phyloP scores from a whole-genome alignment of 2,888 invertebrate genomes.

The Pantelozetes paolii region DNA sequence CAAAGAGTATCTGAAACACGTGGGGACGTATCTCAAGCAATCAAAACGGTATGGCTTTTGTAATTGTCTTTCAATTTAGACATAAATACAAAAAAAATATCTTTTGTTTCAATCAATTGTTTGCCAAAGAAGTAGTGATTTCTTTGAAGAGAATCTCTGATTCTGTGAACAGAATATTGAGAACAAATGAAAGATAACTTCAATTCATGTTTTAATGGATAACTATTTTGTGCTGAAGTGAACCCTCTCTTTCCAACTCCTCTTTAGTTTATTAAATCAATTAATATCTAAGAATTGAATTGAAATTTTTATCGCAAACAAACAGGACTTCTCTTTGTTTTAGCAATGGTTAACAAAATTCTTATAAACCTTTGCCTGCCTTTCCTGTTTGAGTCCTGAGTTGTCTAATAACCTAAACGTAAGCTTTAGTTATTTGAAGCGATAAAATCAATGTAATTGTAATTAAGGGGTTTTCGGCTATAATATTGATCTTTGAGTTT shows the following conservation, averaged over 20 bases:
- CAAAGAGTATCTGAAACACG: constrained; percentile 19
- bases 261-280: not conserved
- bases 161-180: too few relatives aligned
- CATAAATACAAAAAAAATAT: too few relatives aligned
- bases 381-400: not conserved
- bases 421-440: constrained; percentile 33
- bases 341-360: not conserved
- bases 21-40: not conserved
- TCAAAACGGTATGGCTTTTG: not conserved
- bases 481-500: not conserved
- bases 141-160: too few relatives aligned
- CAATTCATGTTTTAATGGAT: not conserved
- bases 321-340: not conserved
- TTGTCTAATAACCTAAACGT: constrained; percentile 1
- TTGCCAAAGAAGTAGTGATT: too few relatives aligned
- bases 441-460: constrained; percentile 37
- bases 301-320: not conserved
- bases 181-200: too few relatives aligned
- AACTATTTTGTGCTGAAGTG: not conserved
- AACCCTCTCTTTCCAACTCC: not conserved
- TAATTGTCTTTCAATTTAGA: not conserved
- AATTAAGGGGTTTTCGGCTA: constrained; percentile 14
- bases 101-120: too few relatives aligned
- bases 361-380: not conserved
- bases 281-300: not conserved